phyloP scores from a whole-genome alignment of 2,113 vertebrate species.

The Calidris pygmaea region DNA sequence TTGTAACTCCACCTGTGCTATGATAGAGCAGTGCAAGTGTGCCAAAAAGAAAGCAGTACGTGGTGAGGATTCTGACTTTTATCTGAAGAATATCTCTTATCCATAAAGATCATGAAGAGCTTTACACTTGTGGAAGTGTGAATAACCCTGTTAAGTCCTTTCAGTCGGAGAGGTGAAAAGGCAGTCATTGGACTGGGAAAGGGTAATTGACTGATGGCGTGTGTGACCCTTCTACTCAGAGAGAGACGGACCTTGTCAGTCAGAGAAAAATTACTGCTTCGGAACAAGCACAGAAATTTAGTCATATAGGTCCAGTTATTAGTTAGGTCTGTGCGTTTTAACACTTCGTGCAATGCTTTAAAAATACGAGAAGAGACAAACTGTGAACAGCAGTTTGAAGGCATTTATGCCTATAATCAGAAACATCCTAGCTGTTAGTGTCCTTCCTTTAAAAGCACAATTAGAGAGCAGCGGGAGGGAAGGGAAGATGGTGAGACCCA shows the following conservation, averaged over 20 bases:
- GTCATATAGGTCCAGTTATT: neutral
- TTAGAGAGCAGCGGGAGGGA: neutral
- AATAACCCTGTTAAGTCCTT: constrained; percentile 48
- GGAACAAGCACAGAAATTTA: neutral
- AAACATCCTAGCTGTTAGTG: neutral
- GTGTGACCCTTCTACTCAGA: constrained; percentile 27
- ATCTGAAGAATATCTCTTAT: constrained; percentile 31
- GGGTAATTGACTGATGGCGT: constrained; percentile 60
- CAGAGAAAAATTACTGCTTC: constrained; percentile 27
- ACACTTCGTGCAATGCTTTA: neutral
- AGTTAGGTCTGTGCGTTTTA: constrained; percentile 6
- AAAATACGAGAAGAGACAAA: neutral
- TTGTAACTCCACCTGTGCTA: neutral
- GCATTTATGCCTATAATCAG: neutral
- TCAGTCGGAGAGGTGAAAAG: constrained; percentile 43
- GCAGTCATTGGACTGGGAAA: constrained; percentile 38
- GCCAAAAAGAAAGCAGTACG: neutral
- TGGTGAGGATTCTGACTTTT: neutral
- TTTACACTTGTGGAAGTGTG: constrained; percentile 41
- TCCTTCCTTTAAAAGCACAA: neutral
- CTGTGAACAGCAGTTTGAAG: neutral
- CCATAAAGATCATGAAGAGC: constrained; percentile 29
- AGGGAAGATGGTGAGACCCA: neutral
- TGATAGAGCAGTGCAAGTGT: neutral
- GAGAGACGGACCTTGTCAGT: constrained; percentile 50